A percentile compares a stretch with the other conserved stretches of the same genome.
Conservation (phyloP, 2,888 invertebrate genomes). For the Pterostichus niger region DNA sequence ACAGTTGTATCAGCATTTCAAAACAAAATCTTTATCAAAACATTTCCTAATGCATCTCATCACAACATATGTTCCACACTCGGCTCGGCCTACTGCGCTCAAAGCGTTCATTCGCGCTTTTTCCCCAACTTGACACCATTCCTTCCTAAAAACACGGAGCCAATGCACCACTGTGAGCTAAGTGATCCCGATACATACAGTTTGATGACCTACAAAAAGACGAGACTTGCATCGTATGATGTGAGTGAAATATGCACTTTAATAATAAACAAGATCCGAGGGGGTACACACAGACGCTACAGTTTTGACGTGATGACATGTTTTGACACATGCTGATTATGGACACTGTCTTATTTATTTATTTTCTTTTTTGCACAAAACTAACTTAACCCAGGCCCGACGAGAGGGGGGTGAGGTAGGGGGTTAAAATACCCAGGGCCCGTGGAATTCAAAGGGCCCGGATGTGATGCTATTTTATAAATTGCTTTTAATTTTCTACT, state of each 20-base stretch:
- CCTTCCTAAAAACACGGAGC: slow-evolving; percentile 11
- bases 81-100: background rate
- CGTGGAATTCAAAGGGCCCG: too few relatives aligned
- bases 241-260: background rate
- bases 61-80: slow-evolving; percentile 31
- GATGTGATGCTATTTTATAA: too few relatives aligned
- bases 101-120: slow-evolving; percentile 20
- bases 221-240: background rate
- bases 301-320: background rate
- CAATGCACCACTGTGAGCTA: background rate
- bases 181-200: background rate
- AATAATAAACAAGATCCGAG: background rate
- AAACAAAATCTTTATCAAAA: slow-evolving; percentile 29
- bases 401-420: too few relatives aligned
- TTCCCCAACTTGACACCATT: slow-evolving; percentile 34
- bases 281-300: background rate
- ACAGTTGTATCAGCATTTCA: slow-evolving; percentile 19
- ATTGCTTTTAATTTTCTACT: too few relatives aligned
- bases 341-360: too few relatives aligned
- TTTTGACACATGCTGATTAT: background rate
- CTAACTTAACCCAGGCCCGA: too few relatives aligned
- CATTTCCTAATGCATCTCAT: slow-evolving; percentile 7
- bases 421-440: too few relatives aligned
- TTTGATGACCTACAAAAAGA: slow-evolving; percentile 32
- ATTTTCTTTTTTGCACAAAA: too few relatives aligned